Conservation (phyloP, 2,113 vertebrate genomes). For the Pedionomus torquatus region DNA sequence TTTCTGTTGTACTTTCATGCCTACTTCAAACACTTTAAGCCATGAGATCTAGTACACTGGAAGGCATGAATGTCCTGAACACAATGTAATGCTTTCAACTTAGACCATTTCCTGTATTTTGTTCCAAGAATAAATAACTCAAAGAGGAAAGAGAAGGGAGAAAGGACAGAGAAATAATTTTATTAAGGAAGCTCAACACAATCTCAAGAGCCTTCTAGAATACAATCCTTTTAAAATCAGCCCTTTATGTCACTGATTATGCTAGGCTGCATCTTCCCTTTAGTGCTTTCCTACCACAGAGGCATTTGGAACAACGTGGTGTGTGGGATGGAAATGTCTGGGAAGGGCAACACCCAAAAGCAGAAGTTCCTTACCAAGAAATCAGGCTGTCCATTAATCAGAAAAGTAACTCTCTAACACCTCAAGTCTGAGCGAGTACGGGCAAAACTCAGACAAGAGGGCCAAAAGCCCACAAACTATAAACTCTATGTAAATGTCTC, state of each 20-base stretch:
- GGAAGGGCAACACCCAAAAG: neutral
- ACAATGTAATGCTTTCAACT: neutral
- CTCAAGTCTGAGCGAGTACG: neutral
- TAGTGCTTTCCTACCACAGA: neutral
- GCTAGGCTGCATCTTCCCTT: neutral
- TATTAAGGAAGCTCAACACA: neutral
- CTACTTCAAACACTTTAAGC: neutral
- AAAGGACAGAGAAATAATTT: neutral
- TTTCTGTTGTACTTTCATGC: neutral
- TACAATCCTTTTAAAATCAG: neutral
- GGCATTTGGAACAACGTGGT: neutral
- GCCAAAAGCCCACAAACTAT: neutral
- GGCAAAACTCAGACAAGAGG: neutral
- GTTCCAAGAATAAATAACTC: neutral
- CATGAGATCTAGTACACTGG: too few species aligned
- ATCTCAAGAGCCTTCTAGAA: neutral
- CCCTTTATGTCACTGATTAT: neutral
- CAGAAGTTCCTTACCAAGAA: neutral
- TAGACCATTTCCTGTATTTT: neutral
- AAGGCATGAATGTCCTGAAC: neutral
- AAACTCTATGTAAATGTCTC: neutral
- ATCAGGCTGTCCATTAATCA: neutral
- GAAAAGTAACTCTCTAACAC: neutral
- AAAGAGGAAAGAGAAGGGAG: neutral
- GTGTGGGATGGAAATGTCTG: neutral